phyloP scores from a whole-genome alignment of 2,797 vertebrate species.

The Notolepis coatsorum region DNA sequence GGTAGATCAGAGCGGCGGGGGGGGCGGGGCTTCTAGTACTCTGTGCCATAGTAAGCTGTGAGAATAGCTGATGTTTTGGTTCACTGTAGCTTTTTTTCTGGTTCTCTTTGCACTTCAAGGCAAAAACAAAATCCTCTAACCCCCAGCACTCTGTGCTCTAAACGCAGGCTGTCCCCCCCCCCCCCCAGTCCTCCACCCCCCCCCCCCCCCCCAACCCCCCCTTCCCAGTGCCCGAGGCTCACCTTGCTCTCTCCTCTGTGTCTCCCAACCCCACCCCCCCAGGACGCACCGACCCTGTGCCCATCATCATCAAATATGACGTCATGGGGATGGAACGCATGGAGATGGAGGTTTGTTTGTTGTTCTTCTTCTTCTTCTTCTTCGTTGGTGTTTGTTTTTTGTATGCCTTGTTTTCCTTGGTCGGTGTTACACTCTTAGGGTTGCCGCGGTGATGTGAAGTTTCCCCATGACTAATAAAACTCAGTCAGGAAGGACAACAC shows the following conservation, averaged over 20 bases:
- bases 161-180: conserved; percentile 80
- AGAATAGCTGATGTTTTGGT: conserved; percentile 99
- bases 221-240: conserved; percentile 70
- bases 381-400: too few species aligned
- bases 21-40: conserved; percentile 22
- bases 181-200: conserved; percentile 55
- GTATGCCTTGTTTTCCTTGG: too few species aligned
- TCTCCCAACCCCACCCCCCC: conserved; percentile 63
- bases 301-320: conserved; percentile 98
- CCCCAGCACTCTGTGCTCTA: conserved; percentile 95
- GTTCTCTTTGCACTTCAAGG: conserved; percentile 99
- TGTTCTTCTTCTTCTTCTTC: not conserved
- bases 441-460: too few species aligned
- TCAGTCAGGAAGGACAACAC: too few species aligned
- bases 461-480: too few species aligned
- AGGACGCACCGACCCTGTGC: conserved; percentile 99
- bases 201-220: conserved; percentile 59
- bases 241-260: conserved; percentile 72
- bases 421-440: too few species aligned
- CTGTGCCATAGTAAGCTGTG: conserved; percentile 94
- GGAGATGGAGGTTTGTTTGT: conserved; percentile 92
- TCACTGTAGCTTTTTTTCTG: conserved; percentile 99
- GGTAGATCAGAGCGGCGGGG: conserved; percentile 17
- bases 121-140: conserved; percentile 98
- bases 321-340: conserved; percentile 99